Conservation (phyloP, 1,140 invertebrate species). For the Diploscapter pachys region DNA sequence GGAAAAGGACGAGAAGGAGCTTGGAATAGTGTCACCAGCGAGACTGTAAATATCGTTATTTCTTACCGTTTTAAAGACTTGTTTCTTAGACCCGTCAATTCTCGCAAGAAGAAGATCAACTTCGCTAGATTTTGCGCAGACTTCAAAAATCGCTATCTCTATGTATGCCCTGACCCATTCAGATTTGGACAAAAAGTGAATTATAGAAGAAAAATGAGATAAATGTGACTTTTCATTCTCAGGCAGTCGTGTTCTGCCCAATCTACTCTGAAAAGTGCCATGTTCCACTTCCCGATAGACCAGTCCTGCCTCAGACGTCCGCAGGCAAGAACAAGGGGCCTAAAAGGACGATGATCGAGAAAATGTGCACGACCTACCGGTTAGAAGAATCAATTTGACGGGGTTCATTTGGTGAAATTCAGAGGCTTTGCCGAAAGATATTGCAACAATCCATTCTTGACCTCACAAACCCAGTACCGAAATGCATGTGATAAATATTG, state of each 20-base stretch:
- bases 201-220: too few species aligned
- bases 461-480: conserved; percentile 26
- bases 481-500: conserved; percentile 45
- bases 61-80: too few species aligned
- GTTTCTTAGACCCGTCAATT: too few species aligned
- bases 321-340: neutral
- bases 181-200: too few species aligned
- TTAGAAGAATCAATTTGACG: conserved; percentile 5
- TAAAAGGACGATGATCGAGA: conserved; percentile 23
- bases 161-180: too few species aligned
- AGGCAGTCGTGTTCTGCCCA: neutral
- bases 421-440: conserved; percentile 41
- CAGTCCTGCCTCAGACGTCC: conserved; percentile 8
- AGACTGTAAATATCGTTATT: too few species aligned
- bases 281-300: conserved; percentile 40
- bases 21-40: too few species aligned
- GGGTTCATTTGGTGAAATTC: neutral
- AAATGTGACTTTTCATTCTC: too few species aligned
- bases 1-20: too few species aligned
- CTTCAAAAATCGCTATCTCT: too few species aligned
- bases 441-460: conserved; percentile 40
- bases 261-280: conserved; percentile 48
- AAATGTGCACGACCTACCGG: neutral
- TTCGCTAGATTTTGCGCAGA: too few species aligned
- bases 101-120: too few species aligned